A percentile compares a stretch with the other conserved stretches of the same genome.
Evolutionary conservation across 2,113 vertebrate species (phyloP).

Genomic region (Calonectris borealis): DNA sequence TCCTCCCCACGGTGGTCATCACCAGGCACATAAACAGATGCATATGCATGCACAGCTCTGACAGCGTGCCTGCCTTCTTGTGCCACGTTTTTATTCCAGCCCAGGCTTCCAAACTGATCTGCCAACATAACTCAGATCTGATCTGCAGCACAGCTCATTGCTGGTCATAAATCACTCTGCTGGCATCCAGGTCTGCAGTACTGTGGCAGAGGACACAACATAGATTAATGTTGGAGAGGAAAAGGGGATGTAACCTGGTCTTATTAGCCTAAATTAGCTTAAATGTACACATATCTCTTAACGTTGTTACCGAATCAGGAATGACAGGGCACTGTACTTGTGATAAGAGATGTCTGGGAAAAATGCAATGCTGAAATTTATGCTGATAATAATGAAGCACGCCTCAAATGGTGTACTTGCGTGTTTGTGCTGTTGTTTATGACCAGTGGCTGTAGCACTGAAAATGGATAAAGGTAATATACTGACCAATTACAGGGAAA

Average conservation of each 20-base stretch:
- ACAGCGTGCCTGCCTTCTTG: background rate
- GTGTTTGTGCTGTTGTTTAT: background rate
- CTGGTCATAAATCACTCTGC: background rate
- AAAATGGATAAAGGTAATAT: background rate
- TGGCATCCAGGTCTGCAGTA: background rate
- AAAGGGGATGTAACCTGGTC: background rate
- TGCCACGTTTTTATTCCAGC: background rate
- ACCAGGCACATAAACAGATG: background rate
- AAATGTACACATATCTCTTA: background rate
- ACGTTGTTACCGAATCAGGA: background rate
- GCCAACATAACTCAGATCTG: background rate
- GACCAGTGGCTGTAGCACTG: background rate
- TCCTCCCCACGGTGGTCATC: background rate
- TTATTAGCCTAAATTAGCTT: background rate
- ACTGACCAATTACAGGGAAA: background rate
- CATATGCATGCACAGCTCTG: fast-evolving
- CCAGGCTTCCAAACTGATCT: background rate
- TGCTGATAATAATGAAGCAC: background rate
- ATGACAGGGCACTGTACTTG: background rate
- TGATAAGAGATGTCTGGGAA: background rate
- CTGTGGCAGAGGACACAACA: background rate
- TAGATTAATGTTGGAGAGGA: background rate
- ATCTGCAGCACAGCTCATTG: background rate
- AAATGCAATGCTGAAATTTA: background rate
- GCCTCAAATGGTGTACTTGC: background rate